These are phyloP conservation scores for Megathymus violae DNA, from an alignment of 1,140 invertebrate species.

Conservation along the genomic window DNA sequence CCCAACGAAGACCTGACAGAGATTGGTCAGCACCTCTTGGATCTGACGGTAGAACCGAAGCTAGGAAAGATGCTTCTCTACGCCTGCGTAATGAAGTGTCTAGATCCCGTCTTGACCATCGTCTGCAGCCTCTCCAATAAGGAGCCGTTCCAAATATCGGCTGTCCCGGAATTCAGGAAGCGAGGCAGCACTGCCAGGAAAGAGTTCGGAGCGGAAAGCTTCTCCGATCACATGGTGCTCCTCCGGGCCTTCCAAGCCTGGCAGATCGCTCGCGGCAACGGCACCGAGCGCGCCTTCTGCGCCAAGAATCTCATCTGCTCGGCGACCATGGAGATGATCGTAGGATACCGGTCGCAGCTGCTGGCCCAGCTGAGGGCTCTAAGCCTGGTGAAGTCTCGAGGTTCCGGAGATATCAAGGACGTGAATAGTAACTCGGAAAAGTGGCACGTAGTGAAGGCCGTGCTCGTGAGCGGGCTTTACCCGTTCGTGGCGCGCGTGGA, in stretches of 20 bases:
- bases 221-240: conserved; percentile 96
- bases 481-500: conserved; percentile 91
- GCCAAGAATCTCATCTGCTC: conserved; percentile 91
- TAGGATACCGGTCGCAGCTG: conserved; percentile 90
- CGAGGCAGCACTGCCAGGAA: conserved; percentile 85
- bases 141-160: conserved; percentile 92
- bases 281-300: conserved; percentile 90
- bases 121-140: conserved; percentile 93
- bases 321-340: conserved; percentile 94
- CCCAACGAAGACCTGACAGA: conserved; percentile 93
- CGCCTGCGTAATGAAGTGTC: conserved; percentile 94
- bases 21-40: conserved; percentile 90
- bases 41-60: conserved; percentile 95
- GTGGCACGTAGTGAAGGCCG: conserved; percentile 96
- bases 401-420: conserved; percentile 89
- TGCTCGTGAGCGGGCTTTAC: conserved; percentile 93
- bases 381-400: conserved; percentile 91
- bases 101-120: conserved; percentile 97
- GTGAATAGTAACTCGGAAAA: conserved; percentile 94
- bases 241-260: conserved; percentile 93
- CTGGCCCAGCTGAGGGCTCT: conserved; percentile 93
- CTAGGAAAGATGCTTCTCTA: conserved; percentile 96
- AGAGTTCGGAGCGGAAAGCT: conserved; percentile 90
- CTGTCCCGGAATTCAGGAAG: conserved; percentile 87
- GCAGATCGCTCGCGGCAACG: conserved; percentile 87